phyloP scores from a whole-genome alignment of 2,888 invertebrate genomes.

The Tiliacea aurago region DNA sequence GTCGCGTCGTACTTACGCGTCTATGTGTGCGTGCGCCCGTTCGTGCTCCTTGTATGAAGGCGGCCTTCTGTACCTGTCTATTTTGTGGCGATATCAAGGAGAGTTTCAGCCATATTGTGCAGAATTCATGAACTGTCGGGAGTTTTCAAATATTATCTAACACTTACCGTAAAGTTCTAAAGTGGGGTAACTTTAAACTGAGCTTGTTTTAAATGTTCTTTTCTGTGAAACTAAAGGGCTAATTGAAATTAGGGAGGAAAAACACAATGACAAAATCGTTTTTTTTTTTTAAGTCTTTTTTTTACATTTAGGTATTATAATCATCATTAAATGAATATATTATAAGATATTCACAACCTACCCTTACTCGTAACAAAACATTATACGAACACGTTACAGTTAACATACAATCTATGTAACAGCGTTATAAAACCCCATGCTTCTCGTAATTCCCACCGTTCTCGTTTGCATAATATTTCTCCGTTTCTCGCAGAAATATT shows the following conservation, averaged over 20 bases:
- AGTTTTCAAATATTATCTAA: conserved; percentile 47
- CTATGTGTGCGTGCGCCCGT: not conserved
- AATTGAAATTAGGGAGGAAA: not conserved
- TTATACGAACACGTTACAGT: not conserved
- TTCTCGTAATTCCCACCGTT: conserved; percentile 16
- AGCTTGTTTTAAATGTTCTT: not conserved
- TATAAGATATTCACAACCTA: too few species aligned
- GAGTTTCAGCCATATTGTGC: conserved; percentile 56
- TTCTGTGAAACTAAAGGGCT: not conserved
- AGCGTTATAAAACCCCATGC: conserved; percentile 15
- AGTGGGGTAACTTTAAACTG: not conserved
- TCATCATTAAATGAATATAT: too few species aligned
- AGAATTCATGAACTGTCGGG: conserved; percentile 67
- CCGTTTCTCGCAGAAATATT: conserved; percentile 31
- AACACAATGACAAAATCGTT: not conserved
- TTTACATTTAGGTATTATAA: too few species aligned
- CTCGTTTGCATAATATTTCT: conserved; percentile 48
- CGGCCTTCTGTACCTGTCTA: not conserved
- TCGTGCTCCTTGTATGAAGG: not conserved
- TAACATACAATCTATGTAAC: conserved; percentile 37
- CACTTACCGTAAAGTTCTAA: conserved; percentile 53
- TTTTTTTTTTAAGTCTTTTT: too few species aligned
- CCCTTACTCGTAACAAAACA: not conserved
- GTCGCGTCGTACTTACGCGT: too few species aligned
- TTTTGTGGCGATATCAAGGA: conserved; percentile 32